Evolutionary conservation across 37 sponge, comb jelly and placozoan species (phyloP).

Genomic region (Ephydatia muelleri): DNA sequence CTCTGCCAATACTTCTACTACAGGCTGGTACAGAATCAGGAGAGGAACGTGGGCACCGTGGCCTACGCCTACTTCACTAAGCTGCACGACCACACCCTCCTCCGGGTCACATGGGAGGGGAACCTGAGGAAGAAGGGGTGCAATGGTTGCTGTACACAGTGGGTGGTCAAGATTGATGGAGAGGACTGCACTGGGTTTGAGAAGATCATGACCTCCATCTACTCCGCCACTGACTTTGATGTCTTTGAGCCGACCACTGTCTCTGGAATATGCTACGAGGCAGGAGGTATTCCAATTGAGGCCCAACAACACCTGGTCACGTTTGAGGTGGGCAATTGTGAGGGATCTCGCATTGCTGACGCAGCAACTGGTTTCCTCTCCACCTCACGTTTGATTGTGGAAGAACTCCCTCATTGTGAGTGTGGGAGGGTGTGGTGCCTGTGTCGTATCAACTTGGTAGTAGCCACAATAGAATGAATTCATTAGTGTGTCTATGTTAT

Average conservation of each 20-base stretch:
- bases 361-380: constrained; percentile 53
- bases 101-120: constrained; percentile 66
- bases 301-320: constrained; percentile 14
- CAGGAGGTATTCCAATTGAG: constrained; percentile 14
- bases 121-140: constrained; percentile 67
- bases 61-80: constrained; percentile 31
- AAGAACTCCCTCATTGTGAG: constrained; percentile 57
- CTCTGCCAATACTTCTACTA: constrained; percentile 62
- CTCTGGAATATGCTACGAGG: constrained; percentile 41
- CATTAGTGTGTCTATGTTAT: background rate
- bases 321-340: constrained; percentile 58
- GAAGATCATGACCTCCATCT: constrained; percentile 43
- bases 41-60: constrained; percentile 59
- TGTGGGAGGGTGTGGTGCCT: background rate
- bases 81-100: constrained; percentile 38
- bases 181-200: constrained; percentile 38
- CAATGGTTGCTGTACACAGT: constrained; percentile 56
- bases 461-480: background rate
- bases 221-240: constrained; percentile 12
- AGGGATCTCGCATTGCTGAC: constrained; percentile 28
- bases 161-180: constrained; percentile 61
- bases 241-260: constrained; percentile 60
- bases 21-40: constrained; percentile 35
- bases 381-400: constrained; percentile 56
- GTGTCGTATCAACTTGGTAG: too few relatives aligned